These are phyloP conservation scores for Andrena bucephala DNA, from an alignment of 2,888 invertebrate genomes.

Conservation along the genomic window DNA sequence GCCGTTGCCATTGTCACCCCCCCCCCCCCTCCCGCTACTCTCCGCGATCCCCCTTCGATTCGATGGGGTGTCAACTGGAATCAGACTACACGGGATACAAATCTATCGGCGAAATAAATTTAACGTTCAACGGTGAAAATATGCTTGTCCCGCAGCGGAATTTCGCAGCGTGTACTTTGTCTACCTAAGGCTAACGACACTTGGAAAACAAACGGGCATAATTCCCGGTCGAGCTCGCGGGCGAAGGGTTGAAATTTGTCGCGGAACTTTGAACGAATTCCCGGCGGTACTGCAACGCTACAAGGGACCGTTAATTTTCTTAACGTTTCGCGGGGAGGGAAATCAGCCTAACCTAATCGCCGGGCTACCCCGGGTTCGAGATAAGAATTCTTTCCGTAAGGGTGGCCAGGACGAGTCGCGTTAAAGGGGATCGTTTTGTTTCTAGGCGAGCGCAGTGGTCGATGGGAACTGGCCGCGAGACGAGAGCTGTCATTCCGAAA, in stretches of 20 bases:
- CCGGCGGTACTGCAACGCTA: background rate
- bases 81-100: background rate
- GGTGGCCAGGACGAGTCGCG: background rate
- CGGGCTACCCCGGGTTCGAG: too few species aligned
- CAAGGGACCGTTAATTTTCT: background rate
- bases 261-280: background rate
- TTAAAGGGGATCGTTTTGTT: conserved; percentile 26
- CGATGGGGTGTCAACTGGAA: background rate
- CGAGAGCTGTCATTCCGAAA: background rate
- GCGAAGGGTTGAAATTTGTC: background rate
- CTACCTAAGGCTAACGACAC: background rate
- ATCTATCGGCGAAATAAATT: conserved; percentile 8
- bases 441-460: conserved; percentile 47
- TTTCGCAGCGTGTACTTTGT: background rate
- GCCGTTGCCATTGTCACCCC: background rate
- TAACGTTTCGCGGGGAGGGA: too few species aligned
- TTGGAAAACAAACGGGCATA: background rate
- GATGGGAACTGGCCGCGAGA: conserved; percentile 52
- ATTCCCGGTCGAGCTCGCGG: background rate
- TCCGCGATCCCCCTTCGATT: background rate
- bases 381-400: background rate
- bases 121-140: background rate
- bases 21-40: background rate
- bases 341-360: too few species aligned
- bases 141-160: background rate